Conservation (phyloP, 2,888 invertebrate genomes). For the Synergus japonicus region DNA sequence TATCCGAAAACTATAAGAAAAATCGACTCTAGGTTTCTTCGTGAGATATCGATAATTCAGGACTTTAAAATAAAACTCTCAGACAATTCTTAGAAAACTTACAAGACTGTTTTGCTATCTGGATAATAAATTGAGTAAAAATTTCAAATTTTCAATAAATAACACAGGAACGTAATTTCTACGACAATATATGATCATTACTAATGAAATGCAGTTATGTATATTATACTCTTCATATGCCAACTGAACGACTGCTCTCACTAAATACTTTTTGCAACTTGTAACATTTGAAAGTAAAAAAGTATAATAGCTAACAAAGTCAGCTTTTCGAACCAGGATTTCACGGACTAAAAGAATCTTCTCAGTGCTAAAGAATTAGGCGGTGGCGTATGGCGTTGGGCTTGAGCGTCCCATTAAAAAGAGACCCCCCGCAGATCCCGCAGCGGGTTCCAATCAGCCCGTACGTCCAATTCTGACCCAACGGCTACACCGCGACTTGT, state of each 20-base stretch:
- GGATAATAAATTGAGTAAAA: background rate
- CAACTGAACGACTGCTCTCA: no score
- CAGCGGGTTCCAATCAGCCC: slow-evolving; percentile 67
- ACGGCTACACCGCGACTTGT: slow-evolving; percentile 62
- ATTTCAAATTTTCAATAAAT: background rate
- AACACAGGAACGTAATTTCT: background rate
- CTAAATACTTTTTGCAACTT: background rate
- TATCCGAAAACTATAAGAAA: slow-evolving; percentile 3
- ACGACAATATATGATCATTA: no score
- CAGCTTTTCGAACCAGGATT: background rate
- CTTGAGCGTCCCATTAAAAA: slow-evolving; percentile 70
- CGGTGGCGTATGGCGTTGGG: slow-evolving; percentile 59
- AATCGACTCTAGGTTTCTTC: background rate
- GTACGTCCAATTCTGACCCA: slow-evolving; percentile 58
- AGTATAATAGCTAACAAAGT: slow-evolving; percentile 32
- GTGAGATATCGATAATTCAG: background rate
- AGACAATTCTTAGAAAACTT: background rate
- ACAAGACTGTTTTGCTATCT: background rate
- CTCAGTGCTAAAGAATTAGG: slow-evolving; percentile 5
- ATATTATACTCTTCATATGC: no score
- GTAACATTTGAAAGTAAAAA: slow-evolving; percentile 22
- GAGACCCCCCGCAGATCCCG: slow-evolving; percentile 64
- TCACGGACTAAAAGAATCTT: slow-evolving; percentile 10
- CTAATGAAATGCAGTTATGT: no score
- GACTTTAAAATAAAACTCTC: background rate